Base-by-base conservation (phyloP, 2,113 vertebrate genomes). In the Boleophthalmus pectinirostris region DNA sequence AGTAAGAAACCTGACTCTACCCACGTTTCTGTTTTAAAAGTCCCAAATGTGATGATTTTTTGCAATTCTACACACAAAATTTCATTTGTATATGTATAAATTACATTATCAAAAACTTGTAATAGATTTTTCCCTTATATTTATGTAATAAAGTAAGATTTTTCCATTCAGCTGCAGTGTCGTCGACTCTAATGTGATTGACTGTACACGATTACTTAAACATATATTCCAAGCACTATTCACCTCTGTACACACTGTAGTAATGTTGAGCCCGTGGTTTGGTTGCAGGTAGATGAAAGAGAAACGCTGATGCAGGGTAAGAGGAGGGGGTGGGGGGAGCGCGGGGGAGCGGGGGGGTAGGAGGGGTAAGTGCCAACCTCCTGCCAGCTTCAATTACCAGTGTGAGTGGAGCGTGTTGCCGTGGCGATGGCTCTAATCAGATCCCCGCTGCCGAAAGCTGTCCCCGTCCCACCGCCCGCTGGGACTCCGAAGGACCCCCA, bases 331-430 rank as follows among this genome's bases (percentile, higher is more conserved):
- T 75, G 70, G 68, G 18, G 77, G 78, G 80, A 77, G 81, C 51
- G 73, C 53, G 73, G 12, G 85, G 90, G n/a, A n/a, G n/a, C n/a
- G n/a, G n/a, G n/a, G n/a, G n/a, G n/a, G n/a, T n/a, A n/a, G n/a
- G n/a, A n/a, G n/a, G n/a, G 81, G 68, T 85, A 66, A 80, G 84
- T 90, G 91, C 87, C 92, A 93, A 90, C 85, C 77, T 87, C 90
- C 91, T 90, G 91, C 90, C 90, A 92, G 74, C 80, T 90, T 84
- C 90, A 92, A 94, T 92, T 88, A 92, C 88, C 78, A 87, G 84
- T 88, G 86, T 88, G 89, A 88, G 89, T 82, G 90, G 87, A 90
- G 88, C 87, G 75, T 87, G 85, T 75, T 88, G 69, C 80, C 21
- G 73, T 84, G 90, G 87, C 85, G 89, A 80, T 82, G 89, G 72